Conservation (phyloP, 1,140 invertebrate genomes). For the Grapholita molesta region DNA sequence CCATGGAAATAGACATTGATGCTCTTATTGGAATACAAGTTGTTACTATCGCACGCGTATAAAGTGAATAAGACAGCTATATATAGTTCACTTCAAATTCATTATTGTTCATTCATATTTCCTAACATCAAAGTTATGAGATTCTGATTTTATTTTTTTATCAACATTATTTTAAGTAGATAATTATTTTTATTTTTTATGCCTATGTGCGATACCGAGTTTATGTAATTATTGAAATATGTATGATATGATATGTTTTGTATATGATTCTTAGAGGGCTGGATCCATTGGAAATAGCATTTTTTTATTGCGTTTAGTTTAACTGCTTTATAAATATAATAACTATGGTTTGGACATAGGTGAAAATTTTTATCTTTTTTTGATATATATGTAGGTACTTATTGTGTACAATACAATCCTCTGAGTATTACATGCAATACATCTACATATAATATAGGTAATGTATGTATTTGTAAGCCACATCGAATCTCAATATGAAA, state of each 20-base stretch:
- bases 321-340: too few species aligned
- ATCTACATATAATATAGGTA: neutral
- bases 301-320: neutral
- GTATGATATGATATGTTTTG: neutral
- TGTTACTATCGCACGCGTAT: neutral
- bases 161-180: slow-evolving; percentile 11
- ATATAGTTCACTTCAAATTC: neutral
- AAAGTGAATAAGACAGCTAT: neutral
- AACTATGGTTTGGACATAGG: too few species aligned
- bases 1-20: neutral
- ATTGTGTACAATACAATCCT: neutral
- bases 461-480: slow-evolving; percentile 8
- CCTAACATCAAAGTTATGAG: slow-evolving; percentile 17
- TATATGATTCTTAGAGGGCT: neutral
- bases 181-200: neutral
- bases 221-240: neutral
- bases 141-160: slow-evolving; percentile 26
- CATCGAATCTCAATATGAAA: slow-evolving; percentile 15
- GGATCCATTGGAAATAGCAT: neutral
- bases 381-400: too few species aligned
- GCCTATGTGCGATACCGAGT: neutral
- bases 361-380: too few species aligned
- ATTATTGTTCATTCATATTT: neutral
- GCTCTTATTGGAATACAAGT: neutral
- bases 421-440: neutral